These are phyloP conservation scores for Xiphophorus hellerii DNA, from an alignment of 2,113 vertebrate species.

Conservation along the genomic window DNA sequence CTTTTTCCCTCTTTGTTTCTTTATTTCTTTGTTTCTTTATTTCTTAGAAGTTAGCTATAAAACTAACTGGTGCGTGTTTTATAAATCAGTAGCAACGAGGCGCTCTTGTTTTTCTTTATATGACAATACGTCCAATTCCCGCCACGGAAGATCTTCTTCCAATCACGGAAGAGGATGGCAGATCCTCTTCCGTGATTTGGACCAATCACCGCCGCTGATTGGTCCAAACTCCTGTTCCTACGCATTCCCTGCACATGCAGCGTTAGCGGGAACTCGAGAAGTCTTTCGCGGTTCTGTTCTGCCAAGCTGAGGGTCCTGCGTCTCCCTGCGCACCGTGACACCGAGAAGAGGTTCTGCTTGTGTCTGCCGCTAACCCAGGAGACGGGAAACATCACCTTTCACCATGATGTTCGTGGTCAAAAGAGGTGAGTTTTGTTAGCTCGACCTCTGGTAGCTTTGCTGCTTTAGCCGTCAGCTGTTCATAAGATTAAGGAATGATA, in stretches of 20 bases:
- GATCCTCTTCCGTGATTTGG: too few species aligned
- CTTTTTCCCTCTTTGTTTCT: too few species aligned
- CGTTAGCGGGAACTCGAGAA: conserved; percentile 26
- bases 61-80: too few species aligned
- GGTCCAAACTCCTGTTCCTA: background rate
- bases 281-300: conserved; percentile 17
- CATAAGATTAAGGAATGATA: background rate
- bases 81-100: too few species aligned
- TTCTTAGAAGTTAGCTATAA: too few species aligned
- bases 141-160: conserved; percentile 33
- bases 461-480: background rate
- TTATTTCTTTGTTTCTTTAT: too few species aligned
- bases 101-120: too few species aligned
- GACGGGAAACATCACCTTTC: background rate
- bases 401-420: conserved; percentile 90
- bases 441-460: conserved; percentile 15
- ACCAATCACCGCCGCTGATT: conserved; percentile 18
- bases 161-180: too few species aligned
- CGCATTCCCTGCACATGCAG: conserved; percentile 26
- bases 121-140: background rate
- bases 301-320: fast-evolving
- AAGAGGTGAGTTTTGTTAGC: conserved; percentile 81
- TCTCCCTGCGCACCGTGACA: background rate
- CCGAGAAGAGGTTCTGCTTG: background rate
- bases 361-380: conserved; percentile 1